Conservation (phyloP, 2,888 invertebrate species). For the Anthophora plumipes region DNA sequence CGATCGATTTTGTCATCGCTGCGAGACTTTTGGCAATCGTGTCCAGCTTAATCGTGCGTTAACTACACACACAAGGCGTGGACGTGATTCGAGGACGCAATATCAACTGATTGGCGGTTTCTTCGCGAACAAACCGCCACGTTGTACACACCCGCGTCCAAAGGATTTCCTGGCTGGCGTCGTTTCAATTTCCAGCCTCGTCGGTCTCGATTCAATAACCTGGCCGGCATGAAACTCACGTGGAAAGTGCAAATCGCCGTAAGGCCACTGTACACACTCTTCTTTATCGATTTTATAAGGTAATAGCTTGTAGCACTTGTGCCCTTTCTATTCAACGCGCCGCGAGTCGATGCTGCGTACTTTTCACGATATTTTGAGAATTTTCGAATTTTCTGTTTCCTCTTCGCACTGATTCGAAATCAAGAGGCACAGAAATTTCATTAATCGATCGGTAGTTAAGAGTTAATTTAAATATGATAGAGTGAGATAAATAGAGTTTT, state of each 20-base stretch:
- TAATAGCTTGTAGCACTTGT: not conserved
- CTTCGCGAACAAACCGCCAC: constrained; percentile 28
- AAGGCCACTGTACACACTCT: constrained; percentile 7
- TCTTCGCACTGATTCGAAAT: too few species aligned
- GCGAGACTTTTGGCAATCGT: constrained; percentile 33
- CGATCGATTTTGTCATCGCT: constrained; percentile 26
- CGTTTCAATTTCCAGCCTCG: constrained; percentile 48
- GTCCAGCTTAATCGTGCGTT: constrained; percentile 32
- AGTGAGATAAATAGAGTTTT: too few species aligned
- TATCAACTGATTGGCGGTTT: constrained; percentile 36
- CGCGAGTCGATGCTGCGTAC: too few species aligned
- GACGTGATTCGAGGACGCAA: constrained; percentile 27
- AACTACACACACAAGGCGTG: constrained; percentile 12
- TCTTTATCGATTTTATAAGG: constrained; percentile 39
- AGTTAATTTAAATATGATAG: too few species aligned
- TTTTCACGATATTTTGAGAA: not conserved
- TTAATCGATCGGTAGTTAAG: too few species aligned
- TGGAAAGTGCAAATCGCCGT: constrained; percentile 32
- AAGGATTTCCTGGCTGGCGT: constrained; percentile 53
- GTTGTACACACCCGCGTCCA: constrained; percentile 26
- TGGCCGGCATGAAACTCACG: not conserved
- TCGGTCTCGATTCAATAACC: constrained; percentile 19
- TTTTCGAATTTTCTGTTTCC: too few species aligned
- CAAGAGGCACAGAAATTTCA: too few species aligned
- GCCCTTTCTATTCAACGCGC: not conserved